phyloP scores from a whole-genome alignment of 64 coral and sea anemone species.

The Pachyseris speciosa region DNA sequence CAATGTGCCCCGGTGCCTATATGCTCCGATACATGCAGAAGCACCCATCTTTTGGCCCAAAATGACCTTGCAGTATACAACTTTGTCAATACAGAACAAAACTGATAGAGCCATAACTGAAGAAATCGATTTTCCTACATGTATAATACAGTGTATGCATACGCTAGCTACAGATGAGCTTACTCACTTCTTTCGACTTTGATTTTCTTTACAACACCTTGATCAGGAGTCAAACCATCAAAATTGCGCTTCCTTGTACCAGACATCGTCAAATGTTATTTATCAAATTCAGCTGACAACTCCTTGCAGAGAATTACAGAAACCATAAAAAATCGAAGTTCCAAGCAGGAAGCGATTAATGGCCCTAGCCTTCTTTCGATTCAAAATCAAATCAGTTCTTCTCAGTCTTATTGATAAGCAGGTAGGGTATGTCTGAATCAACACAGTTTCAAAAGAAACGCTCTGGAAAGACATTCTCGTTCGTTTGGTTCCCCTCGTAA shows the following conservation, averaged over 20 bases:
- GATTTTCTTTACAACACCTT: not conserved
- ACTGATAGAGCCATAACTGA: too few relatives aligned
- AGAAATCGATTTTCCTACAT: too few relatives aligned
- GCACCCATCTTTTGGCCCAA: too few relatives aligned
- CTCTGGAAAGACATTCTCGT: not conserved
- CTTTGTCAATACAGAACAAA: too few relatives aligned
- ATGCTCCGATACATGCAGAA: too few relatives aligned
- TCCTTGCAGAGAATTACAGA: not conserved
- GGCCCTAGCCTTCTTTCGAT: not conserved
- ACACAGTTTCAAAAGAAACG: not conserved
- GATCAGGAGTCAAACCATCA: not conserved
- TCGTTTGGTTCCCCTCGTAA: not conserved
- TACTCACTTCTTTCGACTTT: conserved; percentile 17
- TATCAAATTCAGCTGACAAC: not conserved
- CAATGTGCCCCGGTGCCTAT: too few relatives aligned
- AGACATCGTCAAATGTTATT: not conserved
- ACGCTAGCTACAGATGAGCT: too few relatives aligned
- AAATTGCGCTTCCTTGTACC: not conserved
- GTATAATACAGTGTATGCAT: too few relatives aligned
- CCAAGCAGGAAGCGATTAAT: not conserved
- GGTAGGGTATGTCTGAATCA: not conserved
- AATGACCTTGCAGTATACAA: too few relatives aligned
- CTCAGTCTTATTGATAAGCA: too few relatives aligned
- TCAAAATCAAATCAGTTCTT: not conserved
- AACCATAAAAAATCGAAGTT: not conserved